Percentiles rank a stretch among this genome's conserved stretches.
Conservation (phyloP, 1,140 invertebrate species). For the Bombus huntii region DNA sequence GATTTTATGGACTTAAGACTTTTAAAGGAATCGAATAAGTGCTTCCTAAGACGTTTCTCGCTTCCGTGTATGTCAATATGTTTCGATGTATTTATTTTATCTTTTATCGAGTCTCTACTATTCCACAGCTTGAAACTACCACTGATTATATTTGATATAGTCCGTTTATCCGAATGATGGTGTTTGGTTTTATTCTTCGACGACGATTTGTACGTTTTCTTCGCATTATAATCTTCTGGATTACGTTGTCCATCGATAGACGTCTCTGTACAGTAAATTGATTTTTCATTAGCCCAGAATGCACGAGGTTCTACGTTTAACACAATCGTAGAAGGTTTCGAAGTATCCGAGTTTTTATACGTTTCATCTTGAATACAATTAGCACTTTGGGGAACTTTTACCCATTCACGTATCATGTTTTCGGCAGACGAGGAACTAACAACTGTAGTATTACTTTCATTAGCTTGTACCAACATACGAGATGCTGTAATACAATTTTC, state of each 20-base stretch:
- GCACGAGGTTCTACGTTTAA: conserved; percentile 5
- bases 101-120: neutral
- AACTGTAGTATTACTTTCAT: conserved; percentile 43
- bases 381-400: conserved; percentile 24
- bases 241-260: neutral
- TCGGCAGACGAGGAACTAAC: conserved; percentile 61
- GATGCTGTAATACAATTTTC: conserved; percentile 28
- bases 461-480: neutral
- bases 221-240: neutral
- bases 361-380: neutral
- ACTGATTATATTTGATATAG: neutral
- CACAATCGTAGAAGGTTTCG: neutral
- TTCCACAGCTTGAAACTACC: neutral
- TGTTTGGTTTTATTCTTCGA: neutral
- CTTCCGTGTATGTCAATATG: too few species aligned
- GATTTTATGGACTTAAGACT: neutral
- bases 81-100: neutral
- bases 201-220: neutral
- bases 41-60: neutral
- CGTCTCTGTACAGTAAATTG: neutral
- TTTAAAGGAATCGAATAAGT: neutral
- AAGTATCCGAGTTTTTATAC: conserved; percentile 5
- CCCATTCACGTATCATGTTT: conserved; percentile 62
- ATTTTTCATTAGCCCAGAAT: neutral
- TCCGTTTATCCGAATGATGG: neutral